phyloP scores from a whole-genome alignment of 2,113 vertebrate genomes.

The Aplodontia rufa region DNA sequence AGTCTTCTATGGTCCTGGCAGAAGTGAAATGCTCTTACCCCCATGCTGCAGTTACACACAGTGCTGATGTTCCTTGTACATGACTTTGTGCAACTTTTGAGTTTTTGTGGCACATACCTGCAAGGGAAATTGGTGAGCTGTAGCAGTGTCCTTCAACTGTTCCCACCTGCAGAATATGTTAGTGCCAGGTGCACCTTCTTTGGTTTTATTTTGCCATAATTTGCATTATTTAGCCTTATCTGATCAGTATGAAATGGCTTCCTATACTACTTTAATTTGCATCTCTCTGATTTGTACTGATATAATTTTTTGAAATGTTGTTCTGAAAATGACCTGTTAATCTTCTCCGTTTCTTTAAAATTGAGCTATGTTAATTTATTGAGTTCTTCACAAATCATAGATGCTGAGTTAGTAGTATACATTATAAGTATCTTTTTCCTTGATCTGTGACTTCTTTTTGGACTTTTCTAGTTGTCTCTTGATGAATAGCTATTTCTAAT shows the following conservation, averaged over 20 bases:
- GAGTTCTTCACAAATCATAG: background rate
- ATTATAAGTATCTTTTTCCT: background rate
- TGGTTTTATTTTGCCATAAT: background rate
- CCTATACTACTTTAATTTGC: background rate
- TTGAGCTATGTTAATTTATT: background rate
- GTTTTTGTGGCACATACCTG: background rate
- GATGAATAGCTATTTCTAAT: background rate
- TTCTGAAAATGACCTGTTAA: background rate
- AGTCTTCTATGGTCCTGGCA: rapidly evolving
- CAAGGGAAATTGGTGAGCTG: background rate
- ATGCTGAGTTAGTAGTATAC: background rate
- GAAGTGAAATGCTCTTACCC: background rate
- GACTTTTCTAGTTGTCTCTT: background rate
- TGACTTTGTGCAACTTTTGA: background rate
- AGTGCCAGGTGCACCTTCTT: background rate
- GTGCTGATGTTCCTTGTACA: background rate
- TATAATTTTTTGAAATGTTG: background rate
- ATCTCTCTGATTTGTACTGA: background rate
- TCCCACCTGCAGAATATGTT: background rate
- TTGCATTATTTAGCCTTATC: background rate
- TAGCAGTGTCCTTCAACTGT: background rate
- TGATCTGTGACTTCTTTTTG: background rate
- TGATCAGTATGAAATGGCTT: background rate
- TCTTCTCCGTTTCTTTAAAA: background rate
- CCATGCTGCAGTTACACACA: background rate